Evolutionary conservation across 2,888 invertebrate genomes (phyloP), one percentile per base, ranked within the genome.

Genomic region (Thymelicus acteon): DNA sequence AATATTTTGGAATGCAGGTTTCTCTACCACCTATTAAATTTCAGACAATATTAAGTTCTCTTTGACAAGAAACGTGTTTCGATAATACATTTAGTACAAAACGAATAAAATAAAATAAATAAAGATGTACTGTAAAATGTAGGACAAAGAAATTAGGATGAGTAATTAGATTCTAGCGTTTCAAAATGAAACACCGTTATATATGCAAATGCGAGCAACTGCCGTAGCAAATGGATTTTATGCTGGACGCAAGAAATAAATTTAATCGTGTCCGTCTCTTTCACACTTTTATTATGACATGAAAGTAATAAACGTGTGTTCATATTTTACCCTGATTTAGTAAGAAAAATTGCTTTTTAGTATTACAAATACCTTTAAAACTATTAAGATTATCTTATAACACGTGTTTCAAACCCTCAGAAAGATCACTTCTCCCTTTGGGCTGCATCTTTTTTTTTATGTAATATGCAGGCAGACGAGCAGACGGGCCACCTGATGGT

Each of bases 121-220:
- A 7, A 6, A 52, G 3, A 24, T 10, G 0, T 8, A 24, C 24
- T 12, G 24, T 12, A 15, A 24, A 60, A 67, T 15, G 31, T 13
- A 39, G 67, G 39, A 58, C 52, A 61, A 49, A 60, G 60, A 61
- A 67, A 61, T 52, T 60, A 67, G 60, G 19, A 49, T 60, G 44
- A 61, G 10, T 60, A 40, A 47, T 66, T 44, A 66, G 60, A 60
- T 67, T 48, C 67, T 69, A 47, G 60, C 72, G 61, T 69, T 72
- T 70, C 66, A 68, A 74, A 75, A 73, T 71, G 73, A 68, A 73
- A 72, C 72, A 67, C 68, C 62, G 60, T 68, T 68, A 62, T 57
- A 57, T 66, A 75, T 73, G 74, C 72, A 73, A 73, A 74, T 74
- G 60, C 64, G 66, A 40, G 39, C 48, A 69, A 67, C 60, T 49